Conservation (phyloP, 2,888 invertebrate genomes). For the Bembecia ichneumoniformis region DNA sequence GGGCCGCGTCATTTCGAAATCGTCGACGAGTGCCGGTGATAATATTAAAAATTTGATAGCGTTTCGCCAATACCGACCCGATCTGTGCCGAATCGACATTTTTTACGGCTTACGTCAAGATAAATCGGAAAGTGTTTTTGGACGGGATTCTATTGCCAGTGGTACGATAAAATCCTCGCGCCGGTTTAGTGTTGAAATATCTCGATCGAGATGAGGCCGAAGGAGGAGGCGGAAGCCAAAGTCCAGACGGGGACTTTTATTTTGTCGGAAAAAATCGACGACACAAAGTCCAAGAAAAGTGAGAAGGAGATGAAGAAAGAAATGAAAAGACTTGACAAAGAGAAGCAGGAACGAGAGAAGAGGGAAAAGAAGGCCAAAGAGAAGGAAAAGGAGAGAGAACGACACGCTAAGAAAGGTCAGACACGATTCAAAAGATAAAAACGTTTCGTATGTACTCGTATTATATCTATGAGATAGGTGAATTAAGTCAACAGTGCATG, state of each 20-base stretch:
- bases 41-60: constrained; percentile 46
- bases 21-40: constrained; percentile 53
- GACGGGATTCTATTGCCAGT: constrained; percentile 37
- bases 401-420: constrained; percentile 59
- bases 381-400: constrained; percentile 64
- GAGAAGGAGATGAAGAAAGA: constrained; percentile 69
- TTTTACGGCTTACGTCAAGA: constrained; percentile 37
- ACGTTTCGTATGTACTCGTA: not conserved
- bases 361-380: constrained; percentile 66
- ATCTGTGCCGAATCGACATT: constrained; percentile 43
- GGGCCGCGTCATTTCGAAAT: constrained; percentile 35
- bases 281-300: constrained; percentile 59
- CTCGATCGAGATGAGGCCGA: constrained; percentile 52
- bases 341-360: constrained; percentile 62
- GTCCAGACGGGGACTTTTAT: constrained; percentile 69
- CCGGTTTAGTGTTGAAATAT: constrained; percentile 23
- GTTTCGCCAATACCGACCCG: constrained; percentile 48
- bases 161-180: constrained; percentile 34
- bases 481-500: constrained; percentile 25
- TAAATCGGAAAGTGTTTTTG: constrained; percentile 42
- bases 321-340: constrained; percentile 64
- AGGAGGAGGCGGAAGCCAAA: constrained; percentile 52
- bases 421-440: not conserved
- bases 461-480: constrained; percentile 8
- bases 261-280: constrained; percentile 70